phyloP scores from a whole-genome alignment of 2,888 invertebrate genomes.

The Acanthococcus lagerstroemiae region DNA sequence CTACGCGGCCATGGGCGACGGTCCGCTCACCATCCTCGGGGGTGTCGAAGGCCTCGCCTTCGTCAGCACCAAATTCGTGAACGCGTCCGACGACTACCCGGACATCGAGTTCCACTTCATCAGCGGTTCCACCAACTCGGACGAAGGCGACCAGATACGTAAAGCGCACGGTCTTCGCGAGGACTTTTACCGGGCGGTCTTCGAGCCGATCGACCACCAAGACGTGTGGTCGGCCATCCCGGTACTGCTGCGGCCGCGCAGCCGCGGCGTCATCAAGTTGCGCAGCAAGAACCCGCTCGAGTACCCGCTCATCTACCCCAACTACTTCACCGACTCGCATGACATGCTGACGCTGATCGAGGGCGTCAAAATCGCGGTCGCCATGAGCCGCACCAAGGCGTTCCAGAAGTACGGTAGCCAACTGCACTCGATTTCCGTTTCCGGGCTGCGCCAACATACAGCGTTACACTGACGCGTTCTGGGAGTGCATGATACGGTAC shows the following conservation, averaged over 20 bases:
- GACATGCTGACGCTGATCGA: constrained; percentile 73
- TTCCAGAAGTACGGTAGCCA: constrained; percentile 64
- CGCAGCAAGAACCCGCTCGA: constrained; percentile 75
- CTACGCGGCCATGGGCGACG: constrained; percentile 72
- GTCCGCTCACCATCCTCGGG: constrained; percentile 75
- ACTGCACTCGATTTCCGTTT: constrained; percentile 60
- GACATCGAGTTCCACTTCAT: constrained; percentile 85
- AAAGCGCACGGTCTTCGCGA: constrained; percentile 69
- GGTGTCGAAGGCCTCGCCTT: constrained; percentile 54
- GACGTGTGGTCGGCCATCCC: constrained; percentile 79
- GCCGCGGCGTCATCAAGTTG: constrained; percentile 70
- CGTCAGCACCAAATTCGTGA: constrained; percentile 76
- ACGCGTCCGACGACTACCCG: constrained; percentile 68
- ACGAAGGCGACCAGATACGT: constrained; percentile 69
- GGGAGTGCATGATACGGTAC: constrained; percentile 77
- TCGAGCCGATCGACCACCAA: constrained; percentile 60
- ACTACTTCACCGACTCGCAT: constrained; percentile 70
- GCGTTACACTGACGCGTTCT: constrained; percentile 63
- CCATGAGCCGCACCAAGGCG: constrained; percentile 66
- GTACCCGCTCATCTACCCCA: constrained; percentile 82
- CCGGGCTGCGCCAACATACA: constrained; percentile 59
- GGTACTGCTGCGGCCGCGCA: constrained; percentile 59
- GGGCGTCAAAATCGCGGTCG: constrained; percentile 73
- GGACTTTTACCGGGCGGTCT: constrained; percentile 62
- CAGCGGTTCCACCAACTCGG: constrained; percentile 76